phyloP scores from a whole-genome alignment of 2,797 vertebrate species.

The Muraenolepis orangiensis region DNA sequence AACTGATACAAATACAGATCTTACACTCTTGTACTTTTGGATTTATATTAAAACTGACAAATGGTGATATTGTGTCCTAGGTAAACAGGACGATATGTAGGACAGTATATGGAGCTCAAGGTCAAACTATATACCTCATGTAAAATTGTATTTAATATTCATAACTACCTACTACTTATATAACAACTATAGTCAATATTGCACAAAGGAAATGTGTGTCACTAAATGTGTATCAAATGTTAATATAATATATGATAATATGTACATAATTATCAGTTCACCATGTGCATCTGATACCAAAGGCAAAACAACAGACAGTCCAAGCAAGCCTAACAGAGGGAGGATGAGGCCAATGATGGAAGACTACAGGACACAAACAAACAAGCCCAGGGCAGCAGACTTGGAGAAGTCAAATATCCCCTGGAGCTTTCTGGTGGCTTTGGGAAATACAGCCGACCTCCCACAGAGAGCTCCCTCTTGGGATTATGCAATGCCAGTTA shows the following conservation, averaged over 20 bases:
- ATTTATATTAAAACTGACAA: neutral
- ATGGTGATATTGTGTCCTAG: neutral
- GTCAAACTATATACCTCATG: neutral
- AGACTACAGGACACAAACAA: conserved; percentile 46
- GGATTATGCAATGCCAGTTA: conserved; percentile 22
- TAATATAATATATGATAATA: no score
- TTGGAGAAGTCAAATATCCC: conserved; percentile 39
- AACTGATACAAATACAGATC: conserved; percentile 24
- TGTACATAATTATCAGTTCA: neutral
- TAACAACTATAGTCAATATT: neutral
- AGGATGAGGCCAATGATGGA: conserved; percentile 26
- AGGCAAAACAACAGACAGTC: neutral
- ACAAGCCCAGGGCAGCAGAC: conserved; percentile 27
- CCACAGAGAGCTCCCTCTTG: conserved; percentile 28
- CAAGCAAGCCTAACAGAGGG: no score
- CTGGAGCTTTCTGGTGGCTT: conserved; percentile 44
- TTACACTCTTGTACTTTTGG: neutral
- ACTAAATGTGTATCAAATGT: neutral
- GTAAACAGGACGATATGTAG: neutral
- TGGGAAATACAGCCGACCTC: conserved; percentile 34
- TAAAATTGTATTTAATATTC: neutral
- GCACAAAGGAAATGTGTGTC: neutral
- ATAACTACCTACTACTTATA: neutral
- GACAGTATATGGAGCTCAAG: neutral
- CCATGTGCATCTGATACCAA: neutral